These are phyloP conservation scores for Octomys mimax DNA, from an alignment of 2,797 vertebrate genomes.

Conservation along the genomic window DNA sequence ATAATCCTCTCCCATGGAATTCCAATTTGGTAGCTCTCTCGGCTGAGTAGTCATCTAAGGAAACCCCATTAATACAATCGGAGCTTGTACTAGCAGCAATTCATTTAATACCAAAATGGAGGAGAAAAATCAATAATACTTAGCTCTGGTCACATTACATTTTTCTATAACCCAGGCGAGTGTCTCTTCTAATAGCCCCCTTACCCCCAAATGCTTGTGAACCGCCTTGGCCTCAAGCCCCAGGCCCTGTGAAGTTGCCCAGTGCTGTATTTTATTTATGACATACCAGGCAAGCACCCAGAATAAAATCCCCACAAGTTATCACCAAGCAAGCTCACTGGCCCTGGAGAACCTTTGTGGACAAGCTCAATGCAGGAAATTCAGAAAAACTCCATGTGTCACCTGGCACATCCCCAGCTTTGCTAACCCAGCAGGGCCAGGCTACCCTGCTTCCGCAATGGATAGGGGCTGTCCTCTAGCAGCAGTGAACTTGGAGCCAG, in stretches of 20 bases:
- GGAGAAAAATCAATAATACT: slow-evolving; percentile 72
- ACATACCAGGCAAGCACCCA: background rate
- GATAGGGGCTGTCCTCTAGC: background rate
- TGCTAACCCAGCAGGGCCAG: rapidly evolving
- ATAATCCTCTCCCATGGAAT: slow-evolving; percentile 65
- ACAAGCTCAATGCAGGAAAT: rapidly evolving
- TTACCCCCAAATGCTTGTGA: background rate
- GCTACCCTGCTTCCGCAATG: background rate
- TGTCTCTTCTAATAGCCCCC: slow-evolving; percentile 49
- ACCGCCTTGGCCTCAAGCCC: background rate
- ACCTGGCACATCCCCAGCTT: background rate
- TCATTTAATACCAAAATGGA: slow-evolving; percentile 78
- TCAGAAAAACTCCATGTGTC: background rate
- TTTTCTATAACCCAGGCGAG: slow-evolving; percentile 57
- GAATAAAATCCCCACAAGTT: background rate
- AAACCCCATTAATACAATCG: slow-evolving; percentile 74
- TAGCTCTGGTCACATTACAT: slow-evolving; percentile 69
- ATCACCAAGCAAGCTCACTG: background rate
- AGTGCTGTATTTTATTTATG: background rate
- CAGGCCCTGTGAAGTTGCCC: background rate
- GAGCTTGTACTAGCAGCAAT: slow-evolving; percentile 45
- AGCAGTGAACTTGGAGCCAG: background rate
- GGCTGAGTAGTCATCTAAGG: slow-evolving; percentile 58
- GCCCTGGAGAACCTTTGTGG: background rate
- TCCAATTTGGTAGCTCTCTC: slow-evolving; percentile 67